Percentiles rank a stretch among this genome's conserved stretches.
Conservation (phyloP, 2,888 invertebrate species). For the Drosophila lutescens region DNA sequence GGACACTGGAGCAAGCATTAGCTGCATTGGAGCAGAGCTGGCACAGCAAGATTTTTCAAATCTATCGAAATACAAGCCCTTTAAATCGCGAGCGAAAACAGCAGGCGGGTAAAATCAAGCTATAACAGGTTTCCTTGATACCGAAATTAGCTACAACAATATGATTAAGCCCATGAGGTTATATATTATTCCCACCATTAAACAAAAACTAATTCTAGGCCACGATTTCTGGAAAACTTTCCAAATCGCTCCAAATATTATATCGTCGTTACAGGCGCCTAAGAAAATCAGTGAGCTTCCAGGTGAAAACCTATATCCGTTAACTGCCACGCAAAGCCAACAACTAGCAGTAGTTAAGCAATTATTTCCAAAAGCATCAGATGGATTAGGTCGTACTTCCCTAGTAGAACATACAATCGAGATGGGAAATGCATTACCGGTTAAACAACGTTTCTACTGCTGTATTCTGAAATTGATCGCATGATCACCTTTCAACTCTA, state of each 20-base stretch:
- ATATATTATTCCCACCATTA: conserved; percentile 1
- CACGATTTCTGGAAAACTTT: background rate
- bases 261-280: background rate
- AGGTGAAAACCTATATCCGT: background rate
- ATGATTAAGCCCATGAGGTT: background rate
- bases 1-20: background rate
- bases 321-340: background rate
- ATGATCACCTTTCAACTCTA: too few species aligned
- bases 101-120: background rate
- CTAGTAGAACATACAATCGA: too few species aligned
- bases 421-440: too few species aligned
- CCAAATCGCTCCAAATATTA: background rate
- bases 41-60: too few species aligned
- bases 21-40: too few species aligned
- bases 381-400: background rate
- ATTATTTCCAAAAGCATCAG: background rate
- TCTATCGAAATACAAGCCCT: too few species aligned
- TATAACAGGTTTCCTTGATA: background rate
- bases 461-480: too few species aligned
- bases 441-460: too few species aligned
- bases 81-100: background rate
- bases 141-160: background rate
- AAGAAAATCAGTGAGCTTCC: background rate
- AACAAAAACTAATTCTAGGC: background rate
- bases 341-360: background rate